A percentile compares a stretch with the other conserved stretches of the same genome.
Evolutionary conservation across 2,797 vertebrate species (phyloP).

Genomic region (Lates japonicus): DNA sequence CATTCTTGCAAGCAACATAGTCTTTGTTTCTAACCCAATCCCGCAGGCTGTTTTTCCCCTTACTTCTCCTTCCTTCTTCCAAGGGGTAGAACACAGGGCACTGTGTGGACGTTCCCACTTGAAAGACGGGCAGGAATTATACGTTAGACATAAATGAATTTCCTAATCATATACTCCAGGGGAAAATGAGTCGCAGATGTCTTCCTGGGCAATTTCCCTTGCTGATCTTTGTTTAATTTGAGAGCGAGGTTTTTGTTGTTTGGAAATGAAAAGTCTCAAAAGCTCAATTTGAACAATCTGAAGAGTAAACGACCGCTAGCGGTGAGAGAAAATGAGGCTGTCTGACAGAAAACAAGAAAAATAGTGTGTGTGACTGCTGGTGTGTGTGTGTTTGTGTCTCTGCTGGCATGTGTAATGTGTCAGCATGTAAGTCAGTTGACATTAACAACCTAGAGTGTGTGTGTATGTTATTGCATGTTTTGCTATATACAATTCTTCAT

Average conservation of each 20-base stretch:
- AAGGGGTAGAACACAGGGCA: conserved; percentile 89
- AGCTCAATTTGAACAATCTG: conserved; percentile 89
- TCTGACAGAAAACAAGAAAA: conserved; percentile 67
- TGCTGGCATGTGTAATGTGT: conserved; percentile 41
- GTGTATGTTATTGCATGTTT: conserved; percentile 38
- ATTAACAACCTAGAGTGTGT: conserved; percentile 48
- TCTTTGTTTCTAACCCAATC: conserved; percentile 84
- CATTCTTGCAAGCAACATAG: conserved; percentile 82
- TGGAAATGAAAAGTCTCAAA: conserved; percentile 91
- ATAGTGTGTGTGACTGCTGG: conserved; percentile 54
- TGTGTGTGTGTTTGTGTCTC: conserved; percentile 46
- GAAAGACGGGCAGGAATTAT: conserved; percentile 96
- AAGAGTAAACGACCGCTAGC: conserved; percentile 81
- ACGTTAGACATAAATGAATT: conserved; percentile 95
- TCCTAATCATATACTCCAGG: conserved; percentile 96
- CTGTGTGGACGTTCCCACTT: conserved; percentile 93
- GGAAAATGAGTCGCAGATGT: conserved; percentile 96
- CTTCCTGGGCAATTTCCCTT: conserved; percentile 89
- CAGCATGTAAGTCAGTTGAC: conserved; percentile 39
- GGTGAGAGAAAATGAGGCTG: conserved; percentile 75
- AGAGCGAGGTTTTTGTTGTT: conserved; percentile 91
- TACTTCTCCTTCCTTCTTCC: conserved; percentile 79
- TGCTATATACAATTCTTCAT: conserved; percentile 16
- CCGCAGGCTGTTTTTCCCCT: conserved; percentile 70
- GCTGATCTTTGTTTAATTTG: conserved; percentile 93